Evolutionary conservation across 2,888 invertebrate genomes (phyloP), one percentile per base, ranked within the genome.

Genomic region (Hirtodrosophila duncani): DNA sequence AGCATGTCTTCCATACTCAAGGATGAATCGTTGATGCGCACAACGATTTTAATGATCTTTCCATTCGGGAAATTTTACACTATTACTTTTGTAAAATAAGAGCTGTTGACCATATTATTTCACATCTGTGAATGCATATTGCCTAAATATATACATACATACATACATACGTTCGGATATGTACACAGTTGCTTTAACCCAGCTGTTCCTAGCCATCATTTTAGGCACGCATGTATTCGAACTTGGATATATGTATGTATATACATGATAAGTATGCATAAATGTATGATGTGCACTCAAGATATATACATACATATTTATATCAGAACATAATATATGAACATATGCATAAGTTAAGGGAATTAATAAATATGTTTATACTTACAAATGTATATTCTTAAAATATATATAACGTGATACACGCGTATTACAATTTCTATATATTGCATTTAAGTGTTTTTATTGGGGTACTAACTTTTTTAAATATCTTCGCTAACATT

Each of bases 391-490:
- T 7, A 16, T 16, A 24, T 8, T 29, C 41, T 17, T 14, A 27
- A 20, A 11, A 31, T 31, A 17, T 36, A 42, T 29, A 43, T 49
- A 37, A 49, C 18, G 9, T 29, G 23, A 18, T 17, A 46, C 21
- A 31, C 27, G 29, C 27, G 36, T 17, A 14, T 30, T 37, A 10
- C 26, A n/a, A 13, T 23, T 16, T 37, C 30, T 17, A 18, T 42
- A 38, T 21, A 11, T 31, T 14, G 14, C 21, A 33, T 23, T 26
- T 23, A 31, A 9, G 7, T 24, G 24, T 6, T n/a, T 24, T 24
- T n/a, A n/a, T n/a, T n/a, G n/a, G n/a, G n/a, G n/a, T n/a, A n/a
- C n/a, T n/a, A n/a, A n/a, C 3, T 24, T 7, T 24, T 24, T n/a
- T 3, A 4, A 4, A 24, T n/a, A 24, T 7, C 24, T n/a, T 24